Base-by-base conservation (phyloP, 2,797 vertebrate genomes). In the Octomys mimax region DNA sequence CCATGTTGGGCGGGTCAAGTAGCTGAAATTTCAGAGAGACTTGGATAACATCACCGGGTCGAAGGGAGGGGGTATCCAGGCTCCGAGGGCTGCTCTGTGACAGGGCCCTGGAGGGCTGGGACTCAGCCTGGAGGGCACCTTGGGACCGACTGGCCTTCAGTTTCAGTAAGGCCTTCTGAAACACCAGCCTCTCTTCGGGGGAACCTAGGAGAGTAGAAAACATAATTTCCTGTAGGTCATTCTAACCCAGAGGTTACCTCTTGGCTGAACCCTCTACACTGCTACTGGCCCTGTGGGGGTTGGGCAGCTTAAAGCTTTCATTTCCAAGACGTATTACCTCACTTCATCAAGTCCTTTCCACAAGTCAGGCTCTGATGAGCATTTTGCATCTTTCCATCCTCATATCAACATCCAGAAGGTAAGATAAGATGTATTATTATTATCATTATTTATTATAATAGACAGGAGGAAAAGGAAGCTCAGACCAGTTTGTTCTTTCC, bases 1-100 rank as follows among this genome's bases (percentile, higher is more conserved):
- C n/a, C n/a, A n/a, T n/a, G n/a, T n/a, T n/a, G n/a, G n/a, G 99
- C 11, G 97, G 93, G 95, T 99, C 98, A 1, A 98, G 97, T 95
- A 99, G 97, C 73, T 66, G 98, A 94, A 99, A 98, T 79, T 88
- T 98, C 95, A 99, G 97, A 93, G 96, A 97, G 86, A 99, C 98
- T 1, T 68, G 96, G 71, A 96, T 49, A 11, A 95, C 54, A 18
- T 92, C 92, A 5, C 95, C 80, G 83, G 97, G 95, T 28, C 0
- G 83, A 79, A 83, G 94, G 26, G 88, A 86, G 42, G 92, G 77
- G 1, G 14, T 33, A 31, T 78, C 57, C 6, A 82, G 78, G 21
- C 79, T 73, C 26, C 36, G 24, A 16, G 79, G 28, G 9, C 66
- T 46, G 3, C 42, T 89, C 26, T 2, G 28, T 1, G 93, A 36